These are phyloP conservation scores for Dendronephthya gigantea DNA, from an alignment of 64 coral and sea anemone species.

Conservation along the genomic window DNA sequence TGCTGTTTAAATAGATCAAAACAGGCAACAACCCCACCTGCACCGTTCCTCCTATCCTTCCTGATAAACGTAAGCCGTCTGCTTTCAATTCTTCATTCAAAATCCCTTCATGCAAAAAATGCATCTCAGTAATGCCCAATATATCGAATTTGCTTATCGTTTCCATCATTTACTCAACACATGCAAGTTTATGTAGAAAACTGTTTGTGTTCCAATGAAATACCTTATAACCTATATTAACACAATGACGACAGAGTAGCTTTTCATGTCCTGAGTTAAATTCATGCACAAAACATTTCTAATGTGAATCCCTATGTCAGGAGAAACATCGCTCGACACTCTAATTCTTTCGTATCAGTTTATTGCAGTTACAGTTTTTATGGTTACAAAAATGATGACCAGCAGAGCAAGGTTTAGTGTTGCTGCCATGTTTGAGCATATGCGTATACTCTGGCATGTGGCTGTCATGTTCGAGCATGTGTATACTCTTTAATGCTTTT, in stretches of 20 bases:
- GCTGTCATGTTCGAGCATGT: too few relatives aligned
- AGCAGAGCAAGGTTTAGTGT: too few relatives aligned
- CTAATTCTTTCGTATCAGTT: slow-evolving; percentile 2
- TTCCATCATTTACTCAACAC: slow-evolving; percentile 7
- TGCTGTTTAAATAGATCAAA: neutral
- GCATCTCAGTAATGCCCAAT: neutral
- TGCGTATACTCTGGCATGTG: too few relatives aligned
- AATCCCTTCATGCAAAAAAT: slow-evolving; percentile 1
- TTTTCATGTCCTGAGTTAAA: neutral
- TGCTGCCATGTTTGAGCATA: too few relatives aligned
- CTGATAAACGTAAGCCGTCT: neutral
- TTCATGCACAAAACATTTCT: neutral
- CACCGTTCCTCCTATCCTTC: neutral
- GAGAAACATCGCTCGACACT: neutral
- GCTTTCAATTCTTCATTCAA: neutral
- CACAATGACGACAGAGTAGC: neutral
- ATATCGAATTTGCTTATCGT: neutral
- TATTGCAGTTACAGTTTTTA: slow-evolving; percentile 1
- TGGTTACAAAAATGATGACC: too few relatives aligned
- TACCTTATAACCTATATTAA: neutral
- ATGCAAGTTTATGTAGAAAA: slow-evolving; percentile 17
- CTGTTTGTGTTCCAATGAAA: neutral
- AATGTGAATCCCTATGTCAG: neutral
- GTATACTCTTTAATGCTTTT: too few relatives aligned
- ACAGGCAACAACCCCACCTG: neutral